Evolutionary conservation across 2,113 vertebrate genomes (phyloP), one percentile per base, ranked within the genome.

Genomic region (Lipophrys pholis): DNA sequence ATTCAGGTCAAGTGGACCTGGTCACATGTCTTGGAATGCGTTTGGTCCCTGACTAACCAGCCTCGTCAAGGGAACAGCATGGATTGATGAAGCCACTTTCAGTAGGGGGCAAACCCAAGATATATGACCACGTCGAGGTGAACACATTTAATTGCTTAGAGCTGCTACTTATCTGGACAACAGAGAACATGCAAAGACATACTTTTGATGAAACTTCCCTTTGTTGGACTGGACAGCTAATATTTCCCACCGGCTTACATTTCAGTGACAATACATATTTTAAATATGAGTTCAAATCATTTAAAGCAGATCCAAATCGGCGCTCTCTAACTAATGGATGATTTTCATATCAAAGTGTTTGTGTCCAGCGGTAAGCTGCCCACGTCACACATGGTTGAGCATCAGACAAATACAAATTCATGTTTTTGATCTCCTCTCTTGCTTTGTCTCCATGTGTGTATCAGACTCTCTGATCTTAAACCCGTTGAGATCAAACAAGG

Each of bases 331-430:
- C 61, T 67, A 83, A 74, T 48, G 45, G 61, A 30, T 82, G 30
- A 71, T 84, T 83, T 75, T 82, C 52, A 83, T 59, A 79, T 87
- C 83, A 89, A 83, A 91, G 66, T 11, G 52, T 61, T 59, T 56
- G 21, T 21, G 59, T 64, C 50, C 43, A 48, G 49, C 3, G 42
- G 49, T 69, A 43, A 72, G 61, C 40, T 69, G 55, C 40, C 6
- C 14, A 12, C 62, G 63, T 76, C 61, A 65, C 68, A 79, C 66
- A 51, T 11, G 38, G 58, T 35, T 36, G 8, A 49, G 62, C 49
- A 73, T 74, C 80, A 79, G 50, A 82, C 41, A 9, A 12, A 62
- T 42, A 69, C 52, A 58, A 17, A 81, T 59, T 54, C 59, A 39
- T 36, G 53, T 17, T 52, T 86, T 81, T 83, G 74, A 87, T 85